phyloP scores from a whole-genome alignment of 2,113 vertebrate genomes.

The Lathamus discolor region DNA sequence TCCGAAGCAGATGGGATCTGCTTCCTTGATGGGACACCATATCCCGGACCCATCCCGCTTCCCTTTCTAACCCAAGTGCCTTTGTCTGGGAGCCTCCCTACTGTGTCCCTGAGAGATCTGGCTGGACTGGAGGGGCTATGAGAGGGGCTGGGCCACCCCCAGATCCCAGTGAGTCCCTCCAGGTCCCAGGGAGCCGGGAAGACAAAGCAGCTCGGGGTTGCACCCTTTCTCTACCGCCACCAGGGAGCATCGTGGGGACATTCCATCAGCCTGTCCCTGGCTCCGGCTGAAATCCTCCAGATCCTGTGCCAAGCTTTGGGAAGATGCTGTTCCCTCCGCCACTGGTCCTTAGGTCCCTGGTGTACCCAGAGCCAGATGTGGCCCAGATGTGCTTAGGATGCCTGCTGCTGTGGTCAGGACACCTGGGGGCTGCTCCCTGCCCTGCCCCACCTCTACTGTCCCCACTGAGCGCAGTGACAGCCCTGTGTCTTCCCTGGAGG shows the following conservation, averaged over 20 bases:
- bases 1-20: not conserved
- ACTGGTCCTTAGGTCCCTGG: not conserved
- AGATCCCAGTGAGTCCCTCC: not conserved
- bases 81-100: not conserved
- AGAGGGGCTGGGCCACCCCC: not conserved
- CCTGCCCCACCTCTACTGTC: not conserved
- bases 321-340: not conserved
- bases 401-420: not conserved
- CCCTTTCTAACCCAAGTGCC: not conserved
- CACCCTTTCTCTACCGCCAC: constrained; percentile 21
- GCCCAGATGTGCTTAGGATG: not conserved
- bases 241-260: constrained; percentile 32
- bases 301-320: not conserved
- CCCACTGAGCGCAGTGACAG: not conserved
- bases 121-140: rapidly evolving
- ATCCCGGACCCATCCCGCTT: rapidly evolving
- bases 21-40: not conserved
- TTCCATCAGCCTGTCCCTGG: not conserved
- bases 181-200: not conserved
- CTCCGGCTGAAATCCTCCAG: not conserved
- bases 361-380: not conserved
- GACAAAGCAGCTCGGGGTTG: not conserved
- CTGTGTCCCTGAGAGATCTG: not conserved
- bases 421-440: not conserved
- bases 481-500: not conserved